These are phyloP conservation scores for Leuciscus idus DNA, from an alignment of 2,113 vertebrate genomes.

Conservation along the genomic window DNA sequence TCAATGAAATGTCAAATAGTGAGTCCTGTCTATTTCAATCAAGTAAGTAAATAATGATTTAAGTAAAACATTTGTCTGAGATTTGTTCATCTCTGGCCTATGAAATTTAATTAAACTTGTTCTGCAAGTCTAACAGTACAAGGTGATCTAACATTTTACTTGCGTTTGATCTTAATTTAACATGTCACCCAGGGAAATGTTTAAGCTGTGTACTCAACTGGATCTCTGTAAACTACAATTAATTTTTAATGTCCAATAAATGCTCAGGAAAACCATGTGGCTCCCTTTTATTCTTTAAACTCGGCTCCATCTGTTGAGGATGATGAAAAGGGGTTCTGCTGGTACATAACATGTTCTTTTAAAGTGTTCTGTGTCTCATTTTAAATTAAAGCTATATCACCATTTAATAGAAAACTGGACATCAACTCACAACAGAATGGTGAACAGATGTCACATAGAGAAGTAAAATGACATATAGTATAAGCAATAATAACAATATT, in stretches of 20 bases:
- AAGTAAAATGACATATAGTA: not conserved
- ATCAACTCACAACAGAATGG: not conserved
- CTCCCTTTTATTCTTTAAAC: not conserved
- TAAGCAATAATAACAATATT: not conserved
- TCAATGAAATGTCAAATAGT: conserved; percentile 14
- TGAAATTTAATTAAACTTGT: not conserved
- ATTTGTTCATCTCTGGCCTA: not conserved
- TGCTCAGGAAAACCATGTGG: not conserved
- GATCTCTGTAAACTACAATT: conserved; percentile 4
- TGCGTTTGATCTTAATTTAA: conserved; percentile 22
- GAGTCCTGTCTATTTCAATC: conserved; percentile 13
- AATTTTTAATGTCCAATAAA: conserved; percentile 8
- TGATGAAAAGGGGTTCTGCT: not conserved
- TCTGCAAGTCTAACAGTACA: not conserved
- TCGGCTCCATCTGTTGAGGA: not conserved
- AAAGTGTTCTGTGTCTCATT: not conserved
- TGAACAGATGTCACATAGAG: not conserved
- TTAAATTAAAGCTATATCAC: not conserved
- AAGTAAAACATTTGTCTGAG: not conserved
- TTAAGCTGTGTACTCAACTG: conserved; percentile 1
- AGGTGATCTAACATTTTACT: conserved; percentile 18
- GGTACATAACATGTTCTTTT: not conserved
- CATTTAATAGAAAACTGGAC: not conserved
- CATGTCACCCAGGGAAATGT: not conserved
- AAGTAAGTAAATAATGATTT: conserved; percentile 29